Percentiles rank a stretch among this genome's conserved stretches.
These are phyloP conservation scores for Phylloscopus whistleri DNA, from an alignment of 2,113 vertebrate genomes.

Conservation along the genomic window DNA sequence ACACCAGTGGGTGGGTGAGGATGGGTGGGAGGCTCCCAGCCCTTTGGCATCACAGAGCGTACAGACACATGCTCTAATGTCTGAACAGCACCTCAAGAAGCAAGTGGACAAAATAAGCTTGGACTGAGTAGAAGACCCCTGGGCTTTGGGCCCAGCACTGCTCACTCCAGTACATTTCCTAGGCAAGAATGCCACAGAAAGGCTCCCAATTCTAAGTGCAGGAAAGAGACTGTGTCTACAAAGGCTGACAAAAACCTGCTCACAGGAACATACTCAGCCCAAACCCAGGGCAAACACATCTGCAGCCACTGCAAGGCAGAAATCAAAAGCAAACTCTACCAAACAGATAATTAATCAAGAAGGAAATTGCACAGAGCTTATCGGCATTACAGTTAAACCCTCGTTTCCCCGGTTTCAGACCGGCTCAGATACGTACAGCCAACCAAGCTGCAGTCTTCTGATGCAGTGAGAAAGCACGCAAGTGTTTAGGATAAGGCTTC, in stretches of 20 bases:
- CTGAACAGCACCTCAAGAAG: background rate
- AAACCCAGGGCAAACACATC: background rate
- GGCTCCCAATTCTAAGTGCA: background rate
- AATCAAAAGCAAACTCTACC: background rate
- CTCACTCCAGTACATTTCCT: background rate
- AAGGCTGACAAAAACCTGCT: background rate
- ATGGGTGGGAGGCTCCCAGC: fast-evolving
- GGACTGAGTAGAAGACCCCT: background rate
- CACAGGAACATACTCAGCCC: background rate
- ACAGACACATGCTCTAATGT: fast-evolving
- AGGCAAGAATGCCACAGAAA: background rate
- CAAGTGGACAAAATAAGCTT: background rate
- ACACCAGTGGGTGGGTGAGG: background rate
- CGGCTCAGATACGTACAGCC: fast-evolving
- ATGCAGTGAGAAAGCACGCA: background rate
- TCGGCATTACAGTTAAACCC: background rate
- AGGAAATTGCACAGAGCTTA: slow-evolving; percentile 14
- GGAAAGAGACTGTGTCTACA: background rate
- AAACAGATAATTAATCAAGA: background rate
- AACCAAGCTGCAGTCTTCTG: background rate
- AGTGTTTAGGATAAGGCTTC: background rate
- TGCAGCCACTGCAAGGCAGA: background rate
- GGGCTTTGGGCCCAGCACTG: background rate
- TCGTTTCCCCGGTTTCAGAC: background rate
- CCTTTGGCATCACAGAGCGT: background rate